Evolutionary conservation across 2,888 invertebrate genomes (phyloP), one percentile per base, ranked within the genome.

Genomic region (Lucinisca nassula): DNA sequence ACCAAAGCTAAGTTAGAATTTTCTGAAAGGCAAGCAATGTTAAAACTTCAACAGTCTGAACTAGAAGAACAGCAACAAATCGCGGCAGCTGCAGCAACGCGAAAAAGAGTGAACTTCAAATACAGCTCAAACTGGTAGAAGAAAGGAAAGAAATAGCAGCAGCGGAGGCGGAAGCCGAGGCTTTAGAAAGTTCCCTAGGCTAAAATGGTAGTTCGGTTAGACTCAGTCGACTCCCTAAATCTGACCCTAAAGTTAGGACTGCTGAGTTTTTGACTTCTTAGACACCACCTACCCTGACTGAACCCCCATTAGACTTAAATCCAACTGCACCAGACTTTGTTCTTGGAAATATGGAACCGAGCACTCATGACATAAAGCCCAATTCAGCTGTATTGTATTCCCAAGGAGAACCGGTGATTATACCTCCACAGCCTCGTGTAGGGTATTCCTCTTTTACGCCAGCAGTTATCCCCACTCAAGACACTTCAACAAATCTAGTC

Each of bases 61-160:
- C 12, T 80, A 1, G 58, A 58, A 74, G 80, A 73, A 27, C 58
- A 80, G 49, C 21, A 10, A 24, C 38, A n/a, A 14, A 21, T 35
- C 14, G 38, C 58, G n/a, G 74, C 80, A 24, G 24, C 35, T 10
- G 27, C 74, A 21, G n/a, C n/a, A n/a, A 24, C 55, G 14, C 55
- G 81, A 74, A 75, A 61, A 81, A 75, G 61, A 27, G 27, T 58
- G 81, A 81, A 32, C 45, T 81, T 17, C 58, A 81, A 32, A 49
- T 67, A 6, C 49, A 80, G 38, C 72, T 81, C 6, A 21, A 67
- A 49, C 67, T 81, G 14, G 27, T 75, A 37, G 61, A 40, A 40
- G 40, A 61, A 17, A n/a, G 32, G 32, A 67, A 75, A 67, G 81
- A 74, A 2, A n/a, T 27, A 1, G 81, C 81, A n/a, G 81, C 61